A percentile compares a stretch with the other conserved stretches of the same genome.
These are phyloP conservation scores for Holacanthus passer DNA, from an alignment of 2,113 vertebrate species.

Conservation along the genomic window DNA sequence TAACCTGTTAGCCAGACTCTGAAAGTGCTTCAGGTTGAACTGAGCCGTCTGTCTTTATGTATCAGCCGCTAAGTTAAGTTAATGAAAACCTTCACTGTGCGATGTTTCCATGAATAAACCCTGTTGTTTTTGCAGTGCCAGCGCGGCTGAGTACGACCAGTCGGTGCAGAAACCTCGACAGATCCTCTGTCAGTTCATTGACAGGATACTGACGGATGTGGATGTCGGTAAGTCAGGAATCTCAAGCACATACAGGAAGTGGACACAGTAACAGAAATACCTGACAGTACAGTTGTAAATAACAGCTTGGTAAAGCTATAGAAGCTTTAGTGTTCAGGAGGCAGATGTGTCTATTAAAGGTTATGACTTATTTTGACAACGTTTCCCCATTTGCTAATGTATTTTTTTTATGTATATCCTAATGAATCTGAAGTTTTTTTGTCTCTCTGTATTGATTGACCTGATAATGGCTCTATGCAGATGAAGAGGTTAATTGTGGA, in stretches of 20 bases:
- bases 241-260: background rate
- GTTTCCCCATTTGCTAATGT: no score
- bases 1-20: constrained; percentile 11
- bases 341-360: no score
- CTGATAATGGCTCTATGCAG: no score
- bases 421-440: no score
- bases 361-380: no score
- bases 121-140: constrained; percentile 85
- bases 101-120: background rate
- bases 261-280: background rate
- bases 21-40: background rate
- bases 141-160: constrained; percentile 88
- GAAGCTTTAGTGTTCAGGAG: no score
- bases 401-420: no score
- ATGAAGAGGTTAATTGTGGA: no score
- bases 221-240: constrained; percentile 90
- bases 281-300: no score
- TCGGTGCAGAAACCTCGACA: constrained; percentile 95
- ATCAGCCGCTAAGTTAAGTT: background rate
- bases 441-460: background rate
- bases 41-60: background rate
- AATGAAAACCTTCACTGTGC: background rate
- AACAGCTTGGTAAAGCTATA: no score
- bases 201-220: constrained; percentile 95
- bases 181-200: constrained; percentile 98